Percentiles rank a stretch among this genome's conserved stretches.
Evolutionary conservation across 2,797 vertebrate genomes (phyloP).

Genomic region (Sebastes goodei): DNA sequence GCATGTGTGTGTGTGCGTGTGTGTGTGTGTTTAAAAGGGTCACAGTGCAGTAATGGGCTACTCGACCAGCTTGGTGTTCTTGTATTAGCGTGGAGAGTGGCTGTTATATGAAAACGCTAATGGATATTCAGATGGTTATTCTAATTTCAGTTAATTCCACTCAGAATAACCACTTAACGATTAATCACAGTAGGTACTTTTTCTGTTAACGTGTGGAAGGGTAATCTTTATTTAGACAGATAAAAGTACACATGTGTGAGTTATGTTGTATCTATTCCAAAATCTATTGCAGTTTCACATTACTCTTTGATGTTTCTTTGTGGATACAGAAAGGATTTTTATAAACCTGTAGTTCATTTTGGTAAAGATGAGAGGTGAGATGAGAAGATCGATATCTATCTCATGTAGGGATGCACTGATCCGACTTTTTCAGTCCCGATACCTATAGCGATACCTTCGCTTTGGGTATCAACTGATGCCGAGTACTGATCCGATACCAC

Average conservation of each 20-base stretch:
- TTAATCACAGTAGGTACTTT: not conserved
- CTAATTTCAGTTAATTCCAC: not conserved
- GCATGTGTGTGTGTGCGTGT: not conserved
- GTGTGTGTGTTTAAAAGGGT: slow-evolving; percentile 39
- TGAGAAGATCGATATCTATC: not conserved
- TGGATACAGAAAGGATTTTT: not conserved
- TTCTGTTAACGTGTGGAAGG: not conserved
- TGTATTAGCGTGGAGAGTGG: not conserved
- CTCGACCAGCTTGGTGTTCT: slow-evolving; percentile 19
- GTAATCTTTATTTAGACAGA: not conserved
- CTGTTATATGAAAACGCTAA: slow-evolving; percentile 2
- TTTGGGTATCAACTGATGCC: no score
- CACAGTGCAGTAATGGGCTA: slow-evolving; percentile 48
- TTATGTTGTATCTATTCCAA: not conserved
- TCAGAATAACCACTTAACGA: not conserved
- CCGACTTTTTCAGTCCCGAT: no score
- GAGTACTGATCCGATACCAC: no score
- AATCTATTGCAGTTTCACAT: not conserved
- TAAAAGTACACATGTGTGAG: not conserved
- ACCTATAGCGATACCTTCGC: no score
- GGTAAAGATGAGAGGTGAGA: not conserved
- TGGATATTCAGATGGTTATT: not conserved
- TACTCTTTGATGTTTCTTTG: not conserved
- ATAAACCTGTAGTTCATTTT: not conserved
- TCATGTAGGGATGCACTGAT: not conserved